Base-by-base conservation (phyloP, 2,888 invertebrate species). In the Drosophila merina region DNA sequence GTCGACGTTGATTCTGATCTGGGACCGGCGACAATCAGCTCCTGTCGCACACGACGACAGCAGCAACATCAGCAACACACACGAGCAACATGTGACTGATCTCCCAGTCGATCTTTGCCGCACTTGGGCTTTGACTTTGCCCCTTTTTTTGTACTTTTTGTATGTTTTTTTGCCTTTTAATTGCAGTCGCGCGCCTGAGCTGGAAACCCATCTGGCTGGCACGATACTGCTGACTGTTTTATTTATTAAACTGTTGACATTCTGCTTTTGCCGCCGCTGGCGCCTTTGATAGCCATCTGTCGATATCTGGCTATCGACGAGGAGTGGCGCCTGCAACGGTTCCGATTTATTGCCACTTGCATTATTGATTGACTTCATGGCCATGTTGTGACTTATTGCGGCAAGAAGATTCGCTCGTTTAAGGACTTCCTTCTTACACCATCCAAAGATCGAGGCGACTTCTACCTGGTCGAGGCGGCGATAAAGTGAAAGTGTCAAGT, bases 221-320 rank as follows among this genome's bases (percentile, higher is more conserved):
- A 38, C 57, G 71, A 54, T 25, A 55, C 28, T 72, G 88, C 70
- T 75, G 77, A 82, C 75, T 77, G 78, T 88, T 88, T 89, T 88
- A 89, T 89, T 88, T 86, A 88, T 89, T 86, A 79, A 86, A 83
- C 88, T 83, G 88, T 79, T 89, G 86, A 89, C 88, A 89, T 83
- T 84, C 75, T 75, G 79, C 40, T 70, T 52, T 55, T 36, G 69
- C 57, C 47, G 57, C 44, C 38, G 54, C 68, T 62, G 76, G 63
- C 76, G 64, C 79, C 76, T 47, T 62, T 60, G 84, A 86, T 86
- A 83, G 75, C 71, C 74, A 63, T 70, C 69, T 55, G 44, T 38
- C 56, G 56, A 60, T 70, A 58, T 68, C 70, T 54, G 54, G 72
- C 40, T 40, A 57, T 69, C 26, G 44, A 45, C 30, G 47, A 47